Evolutionary conservation across 2,797 vertebrate species (phyloP).

Genomic region (Odontamblyopus lacepedii): DNA sequence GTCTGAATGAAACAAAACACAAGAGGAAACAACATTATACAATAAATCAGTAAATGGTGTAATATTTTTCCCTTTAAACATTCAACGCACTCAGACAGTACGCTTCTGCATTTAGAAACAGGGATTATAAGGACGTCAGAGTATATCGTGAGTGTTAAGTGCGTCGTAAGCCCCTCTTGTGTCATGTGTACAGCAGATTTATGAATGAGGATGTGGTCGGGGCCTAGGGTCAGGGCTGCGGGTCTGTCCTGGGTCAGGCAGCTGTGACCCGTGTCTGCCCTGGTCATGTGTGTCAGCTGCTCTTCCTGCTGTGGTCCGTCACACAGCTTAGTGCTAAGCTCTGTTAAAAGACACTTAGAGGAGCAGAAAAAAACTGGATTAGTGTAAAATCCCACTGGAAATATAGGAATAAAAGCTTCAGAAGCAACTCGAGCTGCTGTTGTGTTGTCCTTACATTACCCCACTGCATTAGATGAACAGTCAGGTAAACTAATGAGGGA

Average conservation of each 20-base stretch:
- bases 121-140: no score
- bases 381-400: constrained; percentile 26
- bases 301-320: constrained; percentile 43
- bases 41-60: no score
- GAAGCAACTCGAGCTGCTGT: constrained; percentile 10
- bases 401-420: constrained; percentile 27
- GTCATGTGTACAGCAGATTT: constrained; percentile 29
- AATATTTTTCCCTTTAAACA: no score
- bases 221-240: constrained; percentile 18
- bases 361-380: constrained; percentile 29
- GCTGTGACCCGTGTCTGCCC: constrained; percentile 10
- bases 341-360: constrained; percentile 50
- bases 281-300: constrained; percentile 2
- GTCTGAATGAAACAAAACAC: no score
- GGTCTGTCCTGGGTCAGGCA: constrained; percentile 32
- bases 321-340: constrained; percentile 62
- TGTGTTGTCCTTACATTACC: constrained; percentile 3
- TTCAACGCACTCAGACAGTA: no score
- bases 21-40: no score
- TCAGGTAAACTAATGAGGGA: no score
- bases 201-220: constrained; percentile 47
- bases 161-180: not conserved
- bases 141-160: no score
- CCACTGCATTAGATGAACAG: not conserved
- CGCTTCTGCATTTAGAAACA: no score